Conservation (phyloP, 1,140 invertebrate species). For the Piezodorus guildinii region DNA sequence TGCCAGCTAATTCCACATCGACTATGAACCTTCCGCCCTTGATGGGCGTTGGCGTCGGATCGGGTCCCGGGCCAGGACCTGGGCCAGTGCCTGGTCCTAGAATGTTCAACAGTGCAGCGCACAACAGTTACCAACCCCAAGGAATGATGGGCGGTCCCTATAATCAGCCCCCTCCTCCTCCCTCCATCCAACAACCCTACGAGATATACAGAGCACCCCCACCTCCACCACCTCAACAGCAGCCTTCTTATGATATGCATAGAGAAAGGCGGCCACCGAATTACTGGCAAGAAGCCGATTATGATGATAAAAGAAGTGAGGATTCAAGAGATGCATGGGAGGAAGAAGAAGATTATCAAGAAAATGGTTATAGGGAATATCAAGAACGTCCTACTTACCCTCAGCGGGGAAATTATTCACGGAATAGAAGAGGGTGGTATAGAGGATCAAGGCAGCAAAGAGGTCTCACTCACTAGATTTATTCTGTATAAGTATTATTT, state of each 20-base stretch:
- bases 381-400: neutral
- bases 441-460: neutral
- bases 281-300: neutral
- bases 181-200: neutral
- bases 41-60: no score
- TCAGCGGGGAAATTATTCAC: neutral
- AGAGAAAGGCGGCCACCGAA: neutral
- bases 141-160: no score
- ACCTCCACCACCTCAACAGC: no score
- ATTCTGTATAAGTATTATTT: neutral
- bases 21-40: no score
- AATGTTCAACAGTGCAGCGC: no score
- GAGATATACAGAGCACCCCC: neutral
- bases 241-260: neutral
- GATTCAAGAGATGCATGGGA: neutral
- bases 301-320: neutral
- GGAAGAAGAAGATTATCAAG: neutral
- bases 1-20: no score
- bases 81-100: no score
- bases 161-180: no score
- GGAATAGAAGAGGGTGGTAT: neutral
- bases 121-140: no score
- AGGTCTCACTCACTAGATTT: neutral
- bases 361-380: neutral
- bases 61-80: no score